A percentile compares a stretch with the other conserved stretches of the same genome.
These are phyloP conservation scores for Platorchestia sp. DNA, from an alignment of 1,140 invertebrate species.

Conservation along the genomic window DNA sequence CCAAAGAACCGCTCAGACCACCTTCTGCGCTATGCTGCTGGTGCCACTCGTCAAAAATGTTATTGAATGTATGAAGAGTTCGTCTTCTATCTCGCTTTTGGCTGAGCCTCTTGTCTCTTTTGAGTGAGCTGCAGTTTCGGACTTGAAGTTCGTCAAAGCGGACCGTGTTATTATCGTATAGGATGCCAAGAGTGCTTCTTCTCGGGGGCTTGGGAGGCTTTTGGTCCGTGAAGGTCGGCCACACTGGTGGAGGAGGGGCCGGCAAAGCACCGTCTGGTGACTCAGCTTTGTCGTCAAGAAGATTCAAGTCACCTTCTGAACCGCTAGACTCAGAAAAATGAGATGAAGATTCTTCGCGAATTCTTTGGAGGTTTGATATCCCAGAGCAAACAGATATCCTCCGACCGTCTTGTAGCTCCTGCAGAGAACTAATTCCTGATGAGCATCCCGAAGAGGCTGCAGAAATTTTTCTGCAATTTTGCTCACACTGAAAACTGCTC, in stretches of 20 bases:
- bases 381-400: slow-evolving; percentile 64
- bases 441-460: slow-evolving; percentile 47
- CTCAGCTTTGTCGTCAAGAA: slow-evolving; percentile 30
- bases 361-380: slow-evolving; percentile 62
- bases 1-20: background rate
- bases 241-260: slow-evolving; percentile 61
- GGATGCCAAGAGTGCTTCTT: slow-evolving; percentile 49
- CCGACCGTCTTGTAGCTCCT: slow-evolving; percentile 61
- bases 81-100: slow-evolving; percentile 57
- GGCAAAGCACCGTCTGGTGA: slow-evolving; percentile 58
- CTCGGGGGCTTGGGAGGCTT: slow-evolving; percentile 37
- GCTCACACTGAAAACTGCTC: slow-evolving; percentile 49
- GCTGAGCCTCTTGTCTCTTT: background rate
- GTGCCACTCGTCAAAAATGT: slow-evolving; percentile 60
- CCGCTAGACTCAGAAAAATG: slow-evolving; percentile 34
- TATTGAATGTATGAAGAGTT: slow-evolving; percentile 64
- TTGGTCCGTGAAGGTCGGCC: slow-evolving; percentile 56
- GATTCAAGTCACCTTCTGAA: slow-evolving; percentile 43
- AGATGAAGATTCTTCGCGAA: slow-evolving; percentile 60
- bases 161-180: slow-evolving; percentile 18
- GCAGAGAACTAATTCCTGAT: slow-evolving; percentile 55
- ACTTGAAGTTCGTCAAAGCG: slow-evolving; percentile 43
- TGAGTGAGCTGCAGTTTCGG: slow-evolving; percentile 38
- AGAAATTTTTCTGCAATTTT: slow-evolving; percentile 53
- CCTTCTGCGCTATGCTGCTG: background rate